A percentile compares a stretch with the other conserved stretches of the same genome.
Evolutionary conservation across 2,888 invertebrate genomes (phyloP).

Genomic region (Spialia ferax): DNA sequence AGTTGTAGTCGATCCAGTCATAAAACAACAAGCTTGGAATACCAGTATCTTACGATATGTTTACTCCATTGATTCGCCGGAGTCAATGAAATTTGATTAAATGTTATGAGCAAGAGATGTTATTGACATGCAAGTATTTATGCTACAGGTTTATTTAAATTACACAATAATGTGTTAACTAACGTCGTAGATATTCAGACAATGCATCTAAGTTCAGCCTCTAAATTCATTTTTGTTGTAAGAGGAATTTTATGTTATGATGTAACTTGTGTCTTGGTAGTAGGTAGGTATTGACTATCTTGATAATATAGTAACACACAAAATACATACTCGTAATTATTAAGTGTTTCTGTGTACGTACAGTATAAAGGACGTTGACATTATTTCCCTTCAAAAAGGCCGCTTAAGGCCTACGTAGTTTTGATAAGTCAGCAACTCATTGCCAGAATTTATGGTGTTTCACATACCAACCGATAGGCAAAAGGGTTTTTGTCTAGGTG

Average conservation of each 20-base stretch:
- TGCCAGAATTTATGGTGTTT: too few species aligned
- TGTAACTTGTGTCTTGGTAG: too few species aligned
- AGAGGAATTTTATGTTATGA: too few species aligned
- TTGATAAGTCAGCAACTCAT: too few species aligned
- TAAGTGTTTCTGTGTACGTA: too few species aligned
- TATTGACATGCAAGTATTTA: constrained; percentile 21
- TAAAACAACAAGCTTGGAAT: constrained; percentile 80
- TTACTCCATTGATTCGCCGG: constrained; percentile 76
- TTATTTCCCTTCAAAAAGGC: too few species aligned
- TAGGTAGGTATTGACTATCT: too few species aligned
- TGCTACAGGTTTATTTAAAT: constrained; percentile 13
- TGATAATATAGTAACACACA: not conserved
- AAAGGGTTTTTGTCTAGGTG: too few species aligned
- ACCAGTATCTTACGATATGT: constrained; percentile 82
- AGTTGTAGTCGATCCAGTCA: constrained; percentile 81
- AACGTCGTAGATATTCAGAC: not conserved
- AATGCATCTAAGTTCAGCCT: not conserved
- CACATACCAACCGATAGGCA: too few species aligned
- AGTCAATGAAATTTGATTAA: constrained; percentile 66
- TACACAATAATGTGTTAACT: not conserved
- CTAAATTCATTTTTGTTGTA: not conserved
- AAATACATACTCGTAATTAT: too few species aligned
- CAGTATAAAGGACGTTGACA: too few species aligned
- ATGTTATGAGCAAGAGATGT: constrained; percentile 35
- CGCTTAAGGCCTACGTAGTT: too few species aligned